phyloP scores from a whole-genome alignment of 2,888 invertebrate species.

The Mystacides longicornis region DNA sequence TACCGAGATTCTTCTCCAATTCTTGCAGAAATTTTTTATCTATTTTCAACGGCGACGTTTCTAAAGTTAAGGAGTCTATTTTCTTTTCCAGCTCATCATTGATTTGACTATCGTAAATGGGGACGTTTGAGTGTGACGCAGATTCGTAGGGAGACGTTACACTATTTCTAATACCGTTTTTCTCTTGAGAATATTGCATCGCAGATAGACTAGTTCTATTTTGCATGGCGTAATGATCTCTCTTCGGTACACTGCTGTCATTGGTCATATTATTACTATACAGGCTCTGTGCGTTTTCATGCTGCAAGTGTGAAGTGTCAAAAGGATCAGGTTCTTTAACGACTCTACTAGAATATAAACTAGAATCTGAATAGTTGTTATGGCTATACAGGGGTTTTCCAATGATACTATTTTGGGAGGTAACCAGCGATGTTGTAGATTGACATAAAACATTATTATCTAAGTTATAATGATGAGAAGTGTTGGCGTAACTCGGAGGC shows the following conservation, averaged over 20 bases:
- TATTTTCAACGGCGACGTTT: conserved; percentile 29
- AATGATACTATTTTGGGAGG: neutral
- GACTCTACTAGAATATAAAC: conserved; percentile 10
- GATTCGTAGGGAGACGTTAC: conserved; percentile 11
- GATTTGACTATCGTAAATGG: neutral
- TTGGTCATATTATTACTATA: neutral
- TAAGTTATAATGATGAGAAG: conserved; percentile 28
- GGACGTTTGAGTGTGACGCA: neutral
- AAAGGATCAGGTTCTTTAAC: conserved; percentile 50
- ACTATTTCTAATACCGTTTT: conserved; percentile 15
- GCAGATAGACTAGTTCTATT: neutral
- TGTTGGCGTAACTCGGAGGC: conserved; percentile 50
- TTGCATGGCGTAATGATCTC: neutral
- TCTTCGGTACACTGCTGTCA: neutral
- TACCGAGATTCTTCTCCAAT: conserved; percentile 54
- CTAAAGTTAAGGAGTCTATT: conserved; percentile 15
- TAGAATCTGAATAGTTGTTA: conserved; percentile 3
- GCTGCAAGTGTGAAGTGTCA: conserved; percentile 50
- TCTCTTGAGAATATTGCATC: neutral
- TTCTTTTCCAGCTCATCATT: conserved; percentile 8
- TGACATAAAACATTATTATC: conserved; percentile 1
- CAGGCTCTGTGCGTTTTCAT: neutral
- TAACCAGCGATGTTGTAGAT: neutral
- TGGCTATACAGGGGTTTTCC: neutral
- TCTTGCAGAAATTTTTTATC: conserved; percentile 56